Base-by-base conservation (phyloP, 2,888 invertebrate species). In the Charanyca ferruginea region DNA sequence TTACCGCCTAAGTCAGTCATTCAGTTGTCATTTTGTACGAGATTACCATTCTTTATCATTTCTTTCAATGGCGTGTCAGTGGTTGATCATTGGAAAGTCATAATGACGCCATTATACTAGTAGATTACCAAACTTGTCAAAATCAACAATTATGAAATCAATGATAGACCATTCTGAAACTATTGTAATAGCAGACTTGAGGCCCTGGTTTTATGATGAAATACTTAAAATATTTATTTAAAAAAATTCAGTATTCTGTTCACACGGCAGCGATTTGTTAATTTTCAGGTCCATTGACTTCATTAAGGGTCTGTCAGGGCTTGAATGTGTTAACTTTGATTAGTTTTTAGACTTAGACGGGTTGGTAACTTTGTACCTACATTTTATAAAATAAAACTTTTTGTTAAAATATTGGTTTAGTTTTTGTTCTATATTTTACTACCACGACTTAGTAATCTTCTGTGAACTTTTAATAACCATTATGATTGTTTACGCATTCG, bases 211-310 rank as follows among this genome's bases (percentile, higher is more conserved):
- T 2, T 0, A 11, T 1, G 32, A 11, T 32, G 3, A 32, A 32
- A 32, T 11, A 9, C 11, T n/a, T n/a, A n/a, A n/a, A 11, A 32
- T 8, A 18, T 42, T 38, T 38, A 38, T 42, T 5, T 6, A 42
- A 42, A 42, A 18, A 18, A 7, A 42, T 18, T 25, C 16, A 59
- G 13, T 8, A 16, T 18, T 44, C 8, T 0, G 9, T 58, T 66
- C 49, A 1, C 22, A 66, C 25, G 22, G 25, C 16, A 22, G 22
- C 16, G 22, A 38, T 67, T 42, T 42, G 13, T 7, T 18, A 25
- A 45, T 57, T 42, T 32, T 66, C 7, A 32, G 66, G 13, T 35
- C 23, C 5, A 18, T 49, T 18, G 9, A 51, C 16, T 59, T 51
- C 16, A 28, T 51, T 59, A 38, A 8, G 11, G 4, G 16, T 44